phyloP scores from a whole-genome alignment of 2,797 vertebrate genomes.

The Lagorchestes hirsutus region DNA sequence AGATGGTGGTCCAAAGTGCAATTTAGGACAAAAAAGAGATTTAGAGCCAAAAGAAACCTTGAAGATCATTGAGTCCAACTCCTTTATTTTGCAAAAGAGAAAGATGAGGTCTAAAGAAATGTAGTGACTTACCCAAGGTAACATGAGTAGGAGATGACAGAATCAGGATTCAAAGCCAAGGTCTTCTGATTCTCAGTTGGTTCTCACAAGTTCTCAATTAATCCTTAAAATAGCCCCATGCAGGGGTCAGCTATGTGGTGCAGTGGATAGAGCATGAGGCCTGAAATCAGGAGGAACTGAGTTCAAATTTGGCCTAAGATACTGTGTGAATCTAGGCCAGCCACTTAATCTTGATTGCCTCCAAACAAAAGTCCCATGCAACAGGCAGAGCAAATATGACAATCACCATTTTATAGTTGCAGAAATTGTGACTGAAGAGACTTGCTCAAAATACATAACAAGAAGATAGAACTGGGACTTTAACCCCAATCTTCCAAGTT shows the following conservation, averaged over 20 bases:
- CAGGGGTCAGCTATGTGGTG: neutral
- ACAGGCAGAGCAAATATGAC: neutral
- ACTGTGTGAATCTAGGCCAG: neutral
- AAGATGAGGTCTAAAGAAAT: neutral
- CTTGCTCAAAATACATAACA: neutral
- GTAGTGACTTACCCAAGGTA: neutral
- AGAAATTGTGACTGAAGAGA: neutral
- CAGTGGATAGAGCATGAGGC: neutral
- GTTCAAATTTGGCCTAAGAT: too few species aligned
- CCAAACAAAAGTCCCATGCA: neutral
- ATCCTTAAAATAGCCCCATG: neutral
- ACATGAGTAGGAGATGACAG: neutral
- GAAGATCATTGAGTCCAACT: neutral
- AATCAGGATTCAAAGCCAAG: neutral
- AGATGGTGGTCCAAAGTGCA: conserved; percentile 41
- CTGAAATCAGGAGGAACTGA: too few species aligned
- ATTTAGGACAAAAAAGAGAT: conserved; percentile 2
- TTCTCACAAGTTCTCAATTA: neutral
- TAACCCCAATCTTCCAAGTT: neutral
- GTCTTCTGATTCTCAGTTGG: neutral
- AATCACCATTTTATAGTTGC: neutral
- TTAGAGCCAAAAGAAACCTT: neutral
- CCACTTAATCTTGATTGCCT: neutral
- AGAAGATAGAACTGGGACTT: neutral
- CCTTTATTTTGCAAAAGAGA: neutral